phyloP scores from a whole-genome alignment of 2,797 vertebrate species.

The Alauda arvensis region DNA sequence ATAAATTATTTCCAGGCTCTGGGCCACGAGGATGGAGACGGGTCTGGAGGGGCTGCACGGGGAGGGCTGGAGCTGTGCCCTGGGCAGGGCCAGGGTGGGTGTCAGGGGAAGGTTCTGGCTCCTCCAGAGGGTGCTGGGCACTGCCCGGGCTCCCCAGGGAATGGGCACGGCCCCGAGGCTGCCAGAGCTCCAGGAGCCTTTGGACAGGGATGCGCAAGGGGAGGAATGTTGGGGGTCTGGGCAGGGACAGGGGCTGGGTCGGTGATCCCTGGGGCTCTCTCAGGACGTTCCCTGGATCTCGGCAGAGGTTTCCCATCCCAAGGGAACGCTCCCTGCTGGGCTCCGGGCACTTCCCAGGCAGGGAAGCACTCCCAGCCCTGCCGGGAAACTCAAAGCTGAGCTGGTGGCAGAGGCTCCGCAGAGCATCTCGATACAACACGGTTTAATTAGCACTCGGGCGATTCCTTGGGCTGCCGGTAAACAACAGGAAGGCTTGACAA shows the following conservation, averaged over 20 bases:
- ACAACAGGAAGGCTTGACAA: conserved; percentile 43
- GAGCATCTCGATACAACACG: background rate
- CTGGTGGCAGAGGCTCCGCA: background rate
- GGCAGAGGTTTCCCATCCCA: background rate
- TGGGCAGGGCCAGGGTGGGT: accelerated
- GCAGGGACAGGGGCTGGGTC: background rate
- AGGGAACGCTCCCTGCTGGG: background rate
- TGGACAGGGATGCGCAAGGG: background rate
- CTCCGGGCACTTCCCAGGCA: background rate
- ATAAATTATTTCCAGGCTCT: background rate
- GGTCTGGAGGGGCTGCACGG: background rate
- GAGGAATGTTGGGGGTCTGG: too few relatives aligned
- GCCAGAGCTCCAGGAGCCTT: background rate
- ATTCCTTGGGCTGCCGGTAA: conserved; percentile 55
- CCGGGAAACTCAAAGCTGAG: background rate
- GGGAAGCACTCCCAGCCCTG: background rate
- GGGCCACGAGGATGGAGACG: background rate
- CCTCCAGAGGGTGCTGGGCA: background rate
- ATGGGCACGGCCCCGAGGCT: background rate
- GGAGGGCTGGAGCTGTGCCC: background rate
- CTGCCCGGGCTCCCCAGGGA: background rate
- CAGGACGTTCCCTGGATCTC: accelerated
- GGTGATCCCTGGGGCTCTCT: accelerated
- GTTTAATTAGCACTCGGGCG: conserved; percentile 59
- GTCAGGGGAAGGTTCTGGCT: background rate